Percentiles rank a stretch among this genome's conserved stretches.
These are phyloP conservation scores for Trachelus troglodyta DNA, from an alignment of 2,888 invertebrate genomes.

Conservation along the genomic window DNA sequence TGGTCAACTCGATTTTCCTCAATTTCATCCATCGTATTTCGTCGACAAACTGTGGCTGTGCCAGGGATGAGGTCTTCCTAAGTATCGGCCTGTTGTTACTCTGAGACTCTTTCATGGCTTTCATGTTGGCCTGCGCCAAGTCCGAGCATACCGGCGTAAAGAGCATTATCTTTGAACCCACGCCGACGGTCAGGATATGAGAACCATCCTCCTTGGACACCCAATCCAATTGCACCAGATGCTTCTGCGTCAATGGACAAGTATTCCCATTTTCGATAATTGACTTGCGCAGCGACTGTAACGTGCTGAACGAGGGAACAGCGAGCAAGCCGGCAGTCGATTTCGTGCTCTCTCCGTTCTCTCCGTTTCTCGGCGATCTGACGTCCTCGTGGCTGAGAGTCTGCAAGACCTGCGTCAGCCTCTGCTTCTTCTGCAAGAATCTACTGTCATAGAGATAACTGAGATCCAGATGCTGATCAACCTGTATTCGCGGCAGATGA, in stretches of 20 bases:
- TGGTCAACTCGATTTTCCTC: constrained; percentile 87
- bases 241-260: constrained; percentile 90
- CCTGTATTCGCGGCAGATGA: constrained; percentile 83
- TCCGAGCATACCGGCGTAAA: constrained; percentile 96
- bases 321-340: constrained; percentile 76
- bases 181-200: constrained; percentile 96
- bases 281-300: constrained; percentile 87
- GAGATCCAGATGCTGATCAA: constrained; percentile 85
- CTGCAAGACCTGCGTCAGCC: constrained; percentile 84
- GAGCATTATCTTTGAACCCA: constrained; percentile 91
- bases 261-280: constrained; percentile 94
- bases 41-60: constrained; percentile 89
- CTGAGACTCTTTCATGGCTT: constrained; percentile 89
- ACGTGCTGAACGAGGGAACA: constrained; percentile 90
- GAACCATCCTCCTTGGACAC: constrained; percentile 99
- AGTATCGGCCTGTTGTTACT: constrained; percentile 86
- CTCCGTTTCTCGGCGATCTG: constrained; percentile 70
- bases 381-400: constrained; percentile 84
- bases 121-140: constrained; percentile 93
- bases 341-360: constrained; percentile 67
- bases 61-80: constrained; percentile 90
- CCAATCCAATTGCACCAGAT: constrained; percentile 97
- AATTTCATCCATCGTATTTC: constrained; percentile 98
- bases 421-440: constrained; percentile 84
- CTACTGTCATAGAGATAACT: constrained; percentile 85